Conservation (phyloP, 1,140 invertebrate genomes). For the Drosophila ohnishii region DNA sequence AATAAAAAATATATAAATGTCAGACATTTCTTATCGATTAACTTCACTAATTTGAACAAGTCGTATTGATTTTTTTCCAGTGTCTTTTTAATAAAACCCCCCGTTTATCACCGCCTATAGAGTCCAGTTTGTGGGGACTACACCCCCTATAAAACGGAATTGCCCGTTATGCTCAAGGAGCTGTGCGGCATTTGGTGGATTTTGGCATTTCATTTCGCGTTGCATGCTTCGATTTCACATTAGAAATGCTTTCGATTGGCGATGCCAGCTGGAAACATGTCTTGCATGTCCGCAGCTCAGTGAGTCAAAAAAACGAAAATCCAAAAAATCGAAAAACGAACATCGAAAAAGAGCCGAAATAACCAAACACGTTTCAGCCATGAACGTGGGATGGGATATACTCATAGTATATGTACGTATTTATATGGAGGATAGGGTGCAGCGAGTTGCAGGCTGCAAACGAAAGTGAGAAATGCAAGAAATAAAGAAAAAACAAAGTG, state of each 20-base stretch:
- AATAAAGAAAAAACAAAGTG: conserved; percentile 7
- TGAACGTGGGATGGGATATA: conserved; percentile 50
- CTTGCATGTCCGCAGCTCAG: conserved; percentile 48
- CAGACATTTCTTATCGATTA: too few relatives aligned
- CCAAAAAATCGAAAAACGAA: conserved; percentile 8
- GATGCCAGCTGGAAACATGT: conserved; percentile 62
- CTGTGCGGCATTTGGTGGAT: conserved; percentile 47
- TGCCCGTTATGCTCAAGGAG: conserved; percentile 54
- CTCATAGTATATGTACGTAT: background rate
- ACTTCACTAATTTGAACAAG: too few relatives aligned
- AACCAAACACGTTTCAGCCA: conserved; percentile 67
- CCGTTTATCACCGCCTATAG: background rate
- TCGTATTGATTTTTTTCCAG: background rate
- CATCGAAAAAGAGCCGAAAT: conserved; percentile 33
- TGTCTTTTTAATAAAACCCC: background rate
- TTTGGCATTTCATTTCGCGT: conserved; percentile 62
- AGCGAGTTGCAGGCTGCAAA: conserved; percentile 46
- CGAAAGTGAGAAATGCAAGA: conserved; percentile 31
- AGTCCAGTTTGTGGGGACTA: conserved; percentile 2
- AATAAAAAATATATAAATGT: too few relatives aligned
- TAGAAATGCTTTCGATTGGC: conserved; percentile 77
- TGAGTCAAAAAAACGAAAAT: conserved; percentile 21
- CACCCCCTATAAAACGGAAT: conserved; percentile 35
- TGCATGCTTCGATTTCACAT: conserved; percentile 78
- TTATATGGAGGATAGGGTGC: conserved; percentile 51